Percentiles rank a stretch among this genome's conserved stretches.
phyloP scores from a whole-genome alignment of 2,113 vertebrate species.

The Ardeotis arabs region DNA sequence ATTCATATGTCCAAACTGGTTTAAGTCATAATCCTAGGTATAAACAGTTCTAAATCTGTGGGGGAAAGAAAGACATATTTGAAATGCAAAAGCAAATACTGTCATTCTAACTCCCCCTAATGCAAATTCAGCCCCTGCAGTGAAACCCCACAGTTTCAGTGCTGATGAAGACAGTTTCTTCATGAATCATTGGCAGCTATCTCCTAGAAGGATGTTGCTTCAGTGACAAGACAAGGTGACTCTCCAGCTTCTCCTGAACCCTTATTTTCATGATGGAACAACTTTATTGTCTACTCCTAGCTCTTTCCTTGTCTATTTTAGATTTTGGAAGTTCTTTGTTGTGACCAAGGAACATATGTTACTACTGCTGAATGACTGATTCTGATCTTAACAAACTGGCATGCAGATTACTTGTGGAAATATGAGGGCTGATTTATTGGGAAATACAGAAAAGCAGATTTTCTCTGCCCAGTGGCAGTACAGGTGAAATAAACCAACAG shows the following conservation, averaged over 20 bases:
- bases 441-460: background rate
- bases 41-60: background rate
- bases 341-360: background rate
- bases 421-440: background rate
- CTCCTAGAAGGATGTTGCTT: background rate
- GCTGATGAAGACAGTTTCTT: background rate
- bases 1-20: background rate
- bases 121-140: background rate
- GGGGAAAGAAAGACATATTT: background rate
- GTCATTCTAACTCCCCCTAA: background rate
- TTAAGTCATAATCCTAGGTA: background rate
- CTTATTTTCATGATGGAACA: background rate
- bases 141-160: background rate
- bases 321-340: background rate
- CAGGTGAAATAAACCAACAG: background rate
- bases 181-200: background rate
- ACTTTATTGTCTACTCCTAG: background rate
- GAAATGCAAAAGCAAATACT: background rate
- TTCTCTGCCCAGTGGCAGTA: background rate
- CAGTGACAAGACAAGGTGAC: background rate
- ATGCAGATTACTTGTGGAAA: background rate
- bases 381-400: background rate
- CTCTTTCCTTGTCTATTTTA: background rate
- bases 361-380: background rate
- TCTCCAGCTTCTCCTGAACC: background rate